phyloP scores from a whole-genome alignment of 2,797 vertebrate species.

The Sus cebifrons region DNA sequence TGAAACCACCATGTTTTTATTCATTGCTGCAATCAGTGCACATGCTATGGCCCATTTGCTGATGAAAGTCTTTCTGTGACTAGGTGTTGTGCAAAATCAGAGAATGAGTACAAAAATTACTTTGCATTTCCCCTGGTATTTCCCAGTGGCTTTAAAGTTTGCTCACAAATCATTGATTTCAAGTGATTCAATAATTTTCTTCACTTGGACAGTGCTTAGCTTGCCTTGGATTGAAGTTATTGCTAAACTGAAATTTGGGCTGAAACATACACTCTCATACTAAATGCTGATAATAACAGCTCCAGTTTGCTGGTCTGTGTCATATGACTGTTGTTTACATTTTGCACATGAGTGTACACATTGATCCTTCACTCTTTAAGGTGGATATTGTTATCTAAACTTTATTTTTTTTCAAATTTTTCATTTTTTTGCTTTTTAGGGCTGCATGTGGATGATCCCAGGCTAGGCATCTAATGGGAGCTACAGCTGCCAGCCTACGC shows the following conservation, averaged over 20 bases:
- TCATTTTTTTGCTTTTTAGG: no score
- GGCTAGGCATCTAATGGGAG: no score
- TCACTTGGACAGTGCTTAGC: neutral
- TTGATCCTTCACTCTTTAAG: neutral
- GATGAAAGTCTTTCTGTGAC: neutral
- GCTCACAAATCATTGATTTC: neutral
- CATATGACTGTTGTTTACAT: neutral
- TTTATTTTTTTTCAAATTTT: neutral
- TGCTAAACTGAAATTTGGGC: neutral
- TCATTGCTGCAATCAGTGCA: neutral
- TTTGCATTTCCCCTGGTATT: neutral
- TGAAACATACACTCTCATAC: neutral
- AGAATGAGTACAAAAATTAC: neutral
- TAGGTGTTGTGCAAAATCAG: neutral
- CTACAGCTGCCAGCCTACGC: no score
- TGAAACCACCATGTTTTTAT: neutral
- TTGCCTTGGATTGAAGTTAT: neutral
- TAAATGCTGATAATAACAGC: neutral
- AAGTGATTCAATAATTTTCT: neutral
- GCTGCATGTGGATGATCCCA: no score
- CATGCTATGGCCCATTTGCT: neutral
- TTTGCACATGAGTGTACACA: neutral
- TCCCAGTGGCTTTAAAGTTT: neutral
- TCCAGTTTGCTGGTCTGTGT: neutral
- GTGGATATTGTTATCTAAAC: neutral